These are phyloP conservation scores for Zhuqinia jingwanae DNA, from an alignment of 2,888 invertebrate genomes.

Conservation along the genomic window DNA sequence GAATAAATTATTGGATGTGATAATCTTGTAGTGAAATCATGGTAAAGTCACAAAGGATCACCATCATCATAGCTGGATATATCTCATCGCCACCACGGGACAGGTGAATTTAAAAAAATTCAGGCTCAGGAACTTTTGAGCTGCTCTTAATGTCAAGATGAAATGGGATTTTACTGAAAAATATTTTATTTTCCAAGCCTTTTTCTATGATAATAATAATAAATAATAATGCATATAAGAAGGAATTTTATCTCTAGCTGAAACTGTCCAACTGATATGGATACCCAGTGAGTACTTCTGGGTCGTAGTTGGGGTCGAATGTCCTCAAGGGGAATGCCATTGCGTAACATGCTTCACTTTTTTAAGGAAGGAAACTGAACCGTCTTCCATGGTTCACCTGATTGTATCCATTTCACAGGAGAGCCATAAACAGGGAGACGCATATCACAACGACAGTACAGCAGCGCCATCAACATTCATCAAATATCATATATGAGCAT, in stretches of 20 bases:
- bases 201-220: constrained; percentile 1
- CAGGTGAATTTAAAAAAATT: background rate
- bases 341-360: background rate
- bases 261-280: constrained; percentile 29
- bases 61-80: constrained; percentile 10
- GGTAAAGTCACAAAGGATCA: constrained; percentile 12
- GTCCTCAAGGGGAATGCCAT: constrained; percentile 4
- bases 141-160: background rate
- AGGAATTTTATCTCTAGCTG: constrained; percentile 37
- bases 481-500: constrained; percentile 62
- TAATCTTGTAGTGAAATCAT: constrained; percentile 10
- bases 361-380: background rate
- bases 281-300: constrained; percentile 1
- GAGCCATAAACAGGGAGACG: constrained; percentile 8
- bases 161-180: background rate
- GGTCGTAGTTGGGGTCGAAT: background rate
- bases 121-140: too few relatives aligned
- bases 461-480: constrained; percentile 55
- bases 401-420: constrained; percentile 28
- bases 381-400: constrained; percentile 42
- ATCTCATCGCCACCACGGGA: constrained; percentile 43
- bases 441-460: constrained; percentile 26
- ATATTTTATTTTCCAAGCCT: constrained; percentile 15
- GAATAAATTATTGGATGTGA: constrained; percentile 2
- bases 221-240: too few relatives aligned